Conservation (phyloP, 2,888 invertebrate genomes). For the Rhagonycha fulva region DNA sequence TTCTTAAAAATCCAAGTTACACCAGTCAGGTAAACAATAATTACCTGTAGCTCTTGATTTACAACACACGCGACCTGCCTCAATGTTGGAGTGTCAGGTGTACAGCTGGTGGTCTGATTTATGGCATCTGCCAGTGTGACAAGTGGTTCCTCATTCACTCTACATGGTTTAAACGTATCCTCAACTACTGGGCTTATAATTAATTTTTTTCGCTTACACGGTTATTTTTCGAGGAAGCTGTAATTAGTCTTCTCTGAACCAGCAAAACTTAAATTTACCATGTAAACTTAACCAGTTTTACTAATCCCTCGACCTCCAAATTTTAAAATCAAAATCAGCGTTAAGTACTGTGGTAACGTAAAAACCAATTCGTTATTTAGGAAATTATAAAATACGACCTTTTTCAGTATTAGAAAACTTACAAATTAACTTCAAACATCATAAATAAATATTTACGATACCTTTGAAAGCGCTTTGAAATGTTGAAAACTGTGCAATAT, state of each 20-base stretch:
- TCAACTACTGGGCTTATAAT: conserved; percentile 23
- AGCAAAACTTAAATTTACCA: neutral
- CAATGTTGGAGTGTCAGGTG: conserved; percentile 40
- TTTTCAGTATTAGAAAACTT: neutral
- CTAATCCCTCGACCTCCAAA: neutral
- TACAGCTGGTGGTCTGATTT: conserved; percentile 37
- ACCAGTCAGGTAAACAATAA: neutral
- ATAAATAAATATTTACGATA: neutral
- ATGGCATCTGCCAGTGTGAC: conserved; percentile 35
- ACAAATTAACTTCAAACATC: neutral
- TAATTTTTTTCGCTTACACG: conserved; percentile 24
- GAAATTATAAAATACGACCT: too few species aligned
- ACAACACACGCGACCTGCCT: conserved; percentile 37
- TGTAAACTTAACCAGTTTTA: neutral
- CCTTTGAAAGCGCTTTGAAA: too few species aligned
- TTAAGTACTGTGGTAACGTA: neutral
- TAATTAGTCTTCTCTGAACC: conserved; percentile 11
- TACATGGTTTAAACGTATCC: conserved; percentile 21
- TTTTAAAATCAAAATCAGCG: neutral
- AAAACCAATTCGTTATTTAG: neutral
- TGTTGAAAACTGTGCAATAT: neutral
- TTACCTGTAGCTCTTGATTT: conserved; percentile 27
- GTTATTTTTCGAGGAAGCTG: conserved; percentile 9
- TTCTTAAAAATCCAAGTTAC: conserved; percentile 1
- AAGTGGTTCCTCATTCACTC: conserved; percentile 35